Evolutionary conservation across 2,888 invertebrate genomes (phyloP).

Genomic region (Arge pagana): DNA sequence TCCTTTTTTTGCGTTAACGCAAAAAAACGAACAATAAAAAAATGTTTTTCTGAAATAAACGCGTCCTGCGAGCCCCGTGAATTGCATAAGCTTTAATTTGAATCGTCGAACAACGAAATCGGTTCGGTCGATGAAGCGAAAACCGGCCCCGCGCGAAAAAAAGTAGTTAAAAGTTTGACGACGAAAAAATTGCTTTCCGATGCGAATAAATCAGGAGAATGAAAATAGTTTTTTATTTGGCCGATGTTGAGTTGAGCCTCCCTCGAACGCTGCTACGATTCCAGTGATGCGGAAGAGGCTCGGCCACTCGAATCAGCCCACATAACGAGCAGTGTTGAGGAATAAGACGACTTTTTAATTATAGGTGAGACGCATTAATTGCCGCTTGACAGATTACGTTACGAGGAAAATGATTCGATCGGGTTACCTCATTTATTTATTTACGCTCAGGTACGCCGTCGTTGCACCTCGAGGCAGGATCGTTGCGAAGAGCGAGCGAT

Average conservation of each 20-base stretch:
- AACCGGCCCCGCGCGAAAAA: no score
- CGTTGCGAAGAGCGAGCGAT: constrained; percentile 8
- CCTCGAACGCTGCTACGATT: constrained; percentile 40
- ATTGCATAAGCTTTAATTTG: no score
- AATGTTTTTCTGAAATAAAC: no score
- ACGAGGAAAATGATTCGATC: constrained; percentile 4
- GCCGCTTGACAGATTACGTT: constrained; percentile 4
- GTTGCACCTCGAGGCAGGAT: neutral
- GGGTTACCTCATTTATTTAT: neutral
- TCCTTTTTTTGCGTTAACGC: no score
- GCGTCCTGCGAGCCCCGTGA: no score
- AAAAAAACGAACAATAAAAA: no score
- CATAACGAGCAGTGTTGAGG: constrained; percentile 21
- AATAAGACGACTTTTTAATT: constrained; percentile 22
- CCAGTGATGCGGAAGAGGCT: constrained; percentile 36
- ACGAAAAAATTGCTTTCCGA: constrained; percentile 46
- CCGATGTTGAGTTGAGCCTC: no score
- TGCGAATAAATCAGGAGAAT: constrained; percentile 42
- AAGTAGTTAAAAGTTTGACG: no score
- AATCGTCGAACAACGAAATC: no score
- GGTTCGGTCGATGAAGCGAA: no score
- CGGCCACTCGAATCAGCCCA: constrained; percentile 40
- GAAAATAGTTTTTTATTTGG: no score
- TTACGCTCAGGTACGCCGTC: neutral
- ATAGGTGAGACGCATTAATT: constrained; percentile 8